A percentile compares a stretch with the other conserved stretches of the same genome.
Conservation (phyloP, 30 jellyfish, hydroid and myxozoan genomes). For the Pseudorhiza aurosa region DNA sequence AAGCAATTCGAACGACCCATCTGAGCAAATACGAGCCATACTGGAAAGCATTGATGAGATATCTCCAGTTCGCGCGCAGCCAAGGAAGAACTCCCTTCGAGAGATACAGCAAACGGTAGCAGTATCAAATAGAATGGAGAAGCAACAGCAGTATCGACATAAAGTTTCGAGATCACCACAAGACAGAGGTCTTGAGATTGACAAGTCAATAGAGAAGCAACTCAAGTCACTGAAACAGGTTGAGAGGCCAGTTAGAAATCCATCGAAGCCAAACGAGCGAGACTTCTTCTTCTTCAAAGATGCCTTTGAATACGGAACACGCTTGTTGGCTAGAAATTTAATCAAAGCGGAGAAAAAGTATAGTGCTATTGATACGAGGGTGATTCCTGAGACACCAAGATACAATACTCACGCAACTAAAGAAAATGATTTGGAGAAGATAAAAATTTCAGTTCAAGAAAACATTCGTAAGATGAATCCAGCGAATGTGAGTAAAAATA, state of each 20-base stretch:
- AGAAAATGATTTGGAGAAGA: constrained; percentile 22
- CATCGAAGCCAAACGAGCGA: constrained; percentile 7
- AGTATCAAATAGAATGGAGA: neutral
- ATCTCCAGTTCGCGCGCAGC: neutral
- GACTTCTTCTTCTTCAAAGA: constrained; percentile 48
- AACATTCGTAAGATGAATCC: neutral
- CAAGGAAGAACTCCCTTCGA: neutral
- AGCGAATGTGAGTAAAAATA: too few species aligned
- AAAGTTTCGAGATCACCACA: constrained; percentile 5
- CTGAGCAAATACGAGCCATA: neutral
- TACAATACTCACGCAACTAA: neutral
- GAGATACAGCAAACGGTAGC: neutral
- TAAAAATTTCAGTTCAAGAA: constrained; percentile 1
- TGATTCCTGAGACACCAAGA: constrained; percentile 7
- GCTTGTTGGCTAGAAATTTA: constrained; percentile 10
- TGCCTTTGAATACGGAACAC: constrained; percentile 49
- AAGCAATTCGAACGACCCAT: neutral
- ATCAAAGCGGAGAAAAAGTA: neutral
- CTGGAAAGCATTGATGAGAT: neutral
- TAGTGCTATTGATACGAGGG: neutral
- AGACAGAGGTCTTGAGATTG: neutral
- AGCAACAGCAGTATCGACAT: neutral
- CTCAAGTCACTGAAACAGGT: neutral
- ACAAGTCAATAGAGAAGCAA: neutral
- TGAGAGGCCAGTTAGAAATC: neutral